Base-by-base conservation (phyloP, 2,113 vertebrate genomes). In the Serilophus lunatus region DNA sequence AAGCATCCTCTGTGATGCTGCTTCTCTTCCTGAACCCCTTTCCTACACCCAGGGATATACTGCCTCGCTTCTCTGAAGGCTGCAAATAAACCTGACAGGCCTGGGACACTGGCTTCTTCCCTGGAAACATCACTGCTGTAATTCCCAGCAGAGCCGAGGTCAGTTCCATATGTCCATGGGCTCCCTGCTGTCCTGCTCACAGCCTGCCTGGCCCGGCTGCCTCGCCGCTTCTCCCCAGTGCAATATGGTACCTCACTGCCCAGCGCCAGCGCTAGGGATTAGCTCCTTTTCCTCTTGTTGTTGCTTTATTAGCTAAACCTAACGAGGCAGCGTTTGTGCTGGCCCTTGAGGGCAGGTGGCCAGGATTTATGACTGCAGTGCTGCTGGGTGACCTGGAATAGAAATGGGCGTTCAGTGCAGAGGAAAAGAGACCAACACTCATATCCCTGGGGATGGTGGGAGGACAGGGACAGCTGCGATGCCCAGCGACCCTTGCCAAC, bases 281-380 rank as follows among this genome's bases (percentile, higher is more conserved):
- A 97, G 68, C 76, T 83, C 79, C 72, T 82, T 82, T 49, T 78
- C 20, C 69, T 78, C 50, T 69, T 84, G 36, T 91, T 92, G 50
- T 82, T 87, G 86, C 92, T 92, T 93, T 96, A 95, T 95, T 95
- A 95, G 81, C 93, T 93, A 69, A 85, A 95, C 89, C 65, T 95
- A 96, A 96, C 19, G 36, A 95, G 86, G 91, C 83, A 89, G 81
- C 23, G 2, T 78, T 92, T 89, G 65, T 71, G 77, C 42, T 0
- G 50, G 92, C 68, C 91, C 94, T 91, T 18, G 74, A 69, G 89
- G 96, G 91, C 94, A 92, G 86, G 89, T 89, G 94, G 93, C 89
- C 3, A 38, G 78, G 92, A 97, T 96, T 97, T 93, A 96, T 81
- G 76, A 92, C 88, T 95, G 94, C 90, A 90, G 95, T 1, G 2